Base-by-base conservation (phyloP, 92 coral and sea anemone species). In the Muricea muricata region DNA sequence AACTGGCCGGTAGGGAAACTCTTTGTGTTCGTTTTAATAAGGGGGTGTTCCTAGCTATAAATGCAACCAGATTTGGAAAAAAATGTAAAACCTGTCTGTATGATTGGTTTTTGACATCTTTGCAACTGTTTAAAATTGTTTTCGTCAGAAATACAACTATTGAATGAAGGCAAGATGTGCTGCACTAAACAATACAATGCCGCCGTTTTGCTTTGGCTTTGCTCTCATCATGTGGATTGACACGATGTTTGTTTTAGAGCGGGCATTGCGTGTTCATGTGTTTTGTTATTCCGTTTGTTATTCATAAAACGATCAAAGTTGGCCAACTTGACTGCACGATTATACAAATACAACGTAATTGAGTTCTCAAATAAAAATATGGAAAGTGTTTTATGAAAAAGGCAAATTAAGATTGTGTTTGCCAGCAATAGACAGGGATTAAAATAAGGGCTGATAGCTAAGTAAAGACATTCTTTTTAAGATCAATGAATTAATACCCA, bases 391-490 rank as follows among this genome's bases (percentile, higher is more conserved):
- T 63, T 23, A 23, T 70, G 55, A 70, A 70, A 70, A 37, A 9
- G 55, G 52, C 55, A 23, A 57, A 52, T 52, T 52, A 52, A 52
- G 26, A 3, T 52, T 52, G 60, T 52, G 60, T 52, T 52, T 52
- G 60, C 60, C 2, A 15, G 60, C 26, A 17, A 52, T 52, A 52
- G 60, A 52, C 60, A 52, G 60, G 60, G 83, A 78, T 78, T 56
- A 78, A 39, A 54, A 78, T 24, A 17, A 39, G 15, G 28, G 42
- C 29, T 33, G 83, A 78, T 57, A 68, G 32, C 67, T 76, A 58
- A 31, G 83, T 78, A 78, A 78, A 78, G 83, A 57, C 83, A 78
- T 78, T 78, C 83, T 40, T 78, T 78, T 78, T 56, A 78, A 78
- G 83, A 78, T 78, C 83, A 78, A 78, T 58, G 83, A 78, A 57